phyloP scores from a whole-genome alignment of 2,113 vertebrate species.

The Muntiacus muntjak region DNA sequence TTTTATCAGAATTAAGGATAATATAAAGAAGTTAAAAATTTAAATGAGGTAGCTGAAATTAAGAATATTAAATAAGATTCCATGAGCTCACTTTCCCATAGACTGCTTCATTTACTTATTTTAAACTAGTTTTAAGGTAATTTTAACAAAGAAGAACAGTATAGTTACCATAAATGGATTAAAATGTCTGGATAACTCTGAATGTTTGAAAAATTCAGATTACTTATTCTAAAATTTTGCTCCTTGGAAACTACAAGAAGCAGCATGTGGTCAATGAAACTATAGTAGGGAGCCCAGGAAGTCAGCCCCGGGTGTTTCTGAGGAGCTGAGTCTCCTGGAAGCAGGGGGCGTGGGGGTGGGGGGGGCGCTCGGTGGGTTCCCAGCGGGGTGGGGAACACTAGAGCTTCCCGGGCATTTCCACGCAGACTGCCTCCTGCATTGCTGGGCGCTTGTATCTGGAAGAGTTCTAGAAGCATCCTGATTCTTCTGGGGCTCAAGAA shows the following conservation, averaged over 20 bases:
- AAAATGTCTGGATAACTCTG: not conserved
- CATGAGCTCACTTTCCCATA: not conserved
- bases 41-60: not conserved
- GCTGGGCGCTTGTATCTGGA: not conserved
- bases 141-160: not conserved
- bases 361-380: rapidly evolving
- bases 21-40: not conserved
- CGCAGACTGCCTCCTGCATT: rapidly evolving
- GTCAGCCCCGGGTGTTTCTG: rapidly evolving
- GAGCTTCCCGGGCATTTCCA: not conserved
- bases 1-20: not conserved
- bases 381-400: rapidly evolving
- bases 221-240: not conserved
- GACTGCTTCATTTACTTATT: not conserved
- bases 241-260: not conserved
- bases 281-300: not conserved
- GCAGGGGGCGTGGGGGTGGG: not conserved
- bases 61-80: not conserved
- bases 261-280: rapidly evolving
- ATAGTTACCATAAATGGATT: not conserved
- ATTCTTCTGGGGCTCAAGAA: not conserved
- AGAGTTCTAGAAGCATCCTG: not conserved
- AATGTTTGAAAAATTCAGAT: not conserved
- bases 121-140: not conserved
- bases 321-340: rapidly evolving